Percentiles rank a stretch among this genome's conserved stretches.
Evolutionary conservation across 2,113 vertebrate genomes (phyloP).

Genomic region (Herpetotheres cachinnans): DNA sequence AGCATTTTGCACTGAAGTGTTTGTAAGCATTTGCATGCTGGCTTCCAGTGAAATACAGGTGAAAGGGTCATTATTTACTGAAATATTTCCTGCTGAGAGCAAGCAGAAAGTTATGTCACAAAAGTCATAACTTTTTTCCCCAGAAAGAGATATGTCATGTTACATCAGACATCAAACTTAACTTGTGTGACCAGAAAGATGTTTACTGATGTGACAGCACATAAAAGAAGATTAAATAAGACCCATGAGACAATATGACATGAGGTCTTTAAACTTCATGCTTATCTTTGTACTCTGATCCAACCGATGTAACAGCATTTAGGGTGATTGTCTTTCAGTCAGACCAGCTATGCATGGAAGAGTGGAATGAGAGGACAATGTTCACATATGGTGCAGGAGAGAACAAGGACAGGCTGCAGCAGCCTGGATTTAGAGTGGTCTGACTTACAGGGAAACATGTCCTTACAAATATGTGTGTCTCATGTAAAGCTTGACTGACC

Average conservation of each 20-base stretch:
- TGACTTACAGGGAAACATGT: neutral
- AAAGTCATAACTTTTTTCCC: neutral
- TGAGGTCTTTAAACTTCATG: neutral
- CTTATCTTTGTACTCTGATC: neutral
- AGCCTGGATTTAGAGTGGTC: neutral
- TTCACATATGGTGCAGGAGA: neutral
- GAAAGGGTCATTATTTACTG: neutral
- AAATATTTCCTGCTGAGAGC: neutral
- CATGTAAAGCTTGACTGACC: neutral
- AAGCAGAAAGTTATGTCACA: neutral
- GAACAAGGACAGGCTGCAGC: neutral
- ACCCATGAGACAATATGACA: neutral
- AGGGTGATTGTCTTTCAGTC: neutral
- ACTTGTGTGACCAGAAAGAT: neutral
- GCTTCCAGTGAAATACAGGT: neutral
- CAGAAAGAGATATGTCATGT: neutral
- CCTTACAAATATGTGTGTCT: neutral
- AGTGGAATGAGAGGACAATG: neutral
- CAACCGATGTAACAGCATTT: neutral
- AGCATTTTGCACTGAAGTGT: neutral
- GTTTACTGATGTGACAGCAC: neutral
- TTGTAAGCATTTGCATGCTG: neutral
- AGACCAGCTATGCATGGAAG: accelerated
- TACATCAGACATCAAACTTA: neutral
- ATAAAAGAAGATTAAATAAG: neutral